Evolutionary conservation across 64 coral and sea anemone genomes (phyloP).

Genomic region (Montipora capricornis): DNA sequence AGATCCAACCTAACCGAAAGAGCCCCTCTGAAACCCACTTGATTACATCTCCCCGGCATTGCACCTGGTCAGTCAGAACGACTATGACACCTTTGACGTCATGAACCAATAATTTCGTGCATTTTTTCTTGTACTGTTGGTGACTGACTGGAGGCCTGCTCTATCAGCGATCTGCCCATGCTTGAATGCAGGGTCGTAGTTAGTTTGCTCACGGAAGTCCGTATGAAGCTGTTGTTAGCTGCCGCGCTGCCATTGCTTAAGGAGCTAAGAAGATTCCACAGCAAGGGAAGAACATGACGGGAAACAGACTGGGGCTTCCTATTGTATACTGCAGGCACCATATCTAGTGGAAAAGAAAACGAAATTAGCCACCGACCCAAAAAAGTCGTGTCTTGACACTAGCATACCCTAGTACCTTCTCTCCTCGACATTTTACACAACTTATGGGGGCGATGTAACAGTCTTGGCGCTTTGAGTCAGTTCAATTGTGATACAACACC

Average conservation of each 20-base stretch:
- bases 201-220: slow-evolving; percentile 50
- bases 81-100: not conserved
- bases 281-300: slow-evolving; percentile 84
- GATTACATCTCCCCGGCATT: not conserved
- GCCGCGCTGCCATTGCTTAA: slow-evolving; percentile 74
- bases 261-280: slow-evolving; percentile 89
- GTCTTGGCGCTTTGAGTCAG: no score
- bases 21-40: not conserved
- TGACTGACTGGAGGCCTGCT: slow-evolving; percentile 83
- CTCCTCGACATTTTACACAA: no score
- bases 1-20: not conserved
- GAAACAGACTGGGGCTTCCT: slow-evolving; percentile 83
- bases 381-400: no score
- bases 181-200: slow-evolving; percentile 78
- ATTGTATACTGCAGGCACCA: slow-evolving; percentile 71
- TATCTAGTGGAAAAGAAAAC: slow-evolving; percentile 51
- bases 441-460: no score
- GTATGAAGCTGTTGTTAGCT: slow-evolving; percentile 57
- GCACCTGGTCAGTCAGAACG: not conserved
- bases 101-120: slow-evolving; percentile 75
- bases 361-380: no score
- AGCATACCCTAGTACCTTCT: no score
- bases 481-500: no score
- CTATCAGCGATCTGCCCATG: slow-evolving; percentile 77
- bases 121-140: slow-evolving; percentile 82